Conservation (phyloP, 2,113 vertebrate species). For the Bos taurus region DNA sequence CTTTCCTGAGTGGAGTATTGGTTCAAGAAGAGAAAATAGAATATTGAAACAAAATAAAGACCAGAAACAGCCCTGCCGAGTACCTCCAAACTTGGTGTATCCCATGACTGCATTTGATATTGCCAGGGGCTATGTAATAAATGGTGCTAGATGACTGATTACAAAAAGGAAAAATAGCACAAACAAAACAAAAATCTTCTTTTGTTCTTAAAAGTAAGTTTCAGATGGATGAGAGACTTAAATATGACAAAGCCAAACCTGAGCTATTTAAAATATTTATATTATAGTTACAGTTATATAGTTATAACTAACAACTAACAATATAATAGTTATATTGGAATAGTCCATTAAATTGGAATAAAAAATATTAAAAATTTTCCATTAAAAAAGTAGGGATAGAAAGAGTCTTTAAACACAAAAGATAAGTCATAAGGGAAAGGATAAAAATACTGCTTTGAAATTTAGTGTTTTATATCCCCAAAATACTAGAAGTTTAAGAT, state of each 20-base stretch:
- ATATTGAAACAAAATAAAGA: background rate
- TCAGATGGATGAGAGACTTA: background rate
- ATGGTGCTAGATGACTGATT: background rate
- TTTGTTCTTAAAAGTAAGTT: background rate
- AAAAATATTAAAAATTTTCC: background rate
- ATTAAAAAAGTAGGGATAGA: background rate
- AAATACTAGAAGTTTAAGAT: background rate
- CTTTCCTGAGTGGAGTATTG: background rate
- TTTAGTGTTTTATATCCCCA: background rate
- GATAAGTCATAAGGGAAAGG: background rate
- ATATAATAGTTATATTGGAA: background rate
- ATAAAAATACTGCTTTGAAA: background rate
- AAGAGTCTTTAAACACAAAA: background rate
- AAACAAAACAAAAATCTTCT: background rate
- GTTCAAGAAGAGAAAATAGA: background rate
- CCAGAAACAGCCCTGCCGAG: background rate
- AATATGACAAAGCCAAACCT: background rate
- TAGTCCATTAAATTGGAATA: background rate
- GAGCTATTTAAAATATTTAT: background rate
- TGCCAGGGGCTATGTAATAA: background rate
- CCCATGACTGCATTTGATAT: background rate
- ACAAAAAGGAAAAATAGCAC: background rate
- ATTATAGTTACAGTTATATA: background rate
- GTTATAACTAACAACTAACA: background rate
- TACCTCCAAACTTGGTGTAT: background rate